Conservation (phyloP, 2,888 invertebrate genomes). For the Criorhina ranunculi region DNA sequence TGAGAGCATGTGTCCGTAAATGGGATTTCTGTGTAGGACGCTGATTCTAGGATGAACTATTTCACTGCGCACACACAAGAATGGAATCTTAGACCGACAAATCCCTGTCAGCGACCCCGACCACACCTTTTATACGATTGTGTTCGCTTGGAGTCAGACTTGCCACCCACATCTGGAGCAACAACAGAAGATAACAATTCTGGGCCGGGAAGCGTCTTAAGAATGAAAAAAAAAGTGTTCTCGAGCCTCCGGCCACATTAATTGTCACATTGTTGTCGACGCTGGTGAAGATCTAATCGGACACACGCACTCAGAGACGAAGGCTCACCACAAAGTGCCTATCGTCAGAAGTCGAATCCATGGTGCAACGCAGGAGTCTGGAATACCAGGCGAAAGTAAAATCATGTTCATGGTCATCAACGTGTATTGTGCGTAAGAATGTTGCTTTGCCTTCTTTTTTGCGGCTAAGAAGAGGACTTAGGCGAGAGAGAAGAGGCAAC, state of each 20-base stretch:
- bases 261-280: constrained; percentile 69
- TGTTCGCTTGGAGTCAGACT: constrained; percentile 18
- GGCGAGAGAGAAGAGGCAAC: constrained; percentile 5
- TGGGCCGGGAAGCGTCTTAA: background rate
- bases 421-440: constrained; percentile 27
- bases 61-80: constrained; percentile 16
- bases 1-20: constrained; percentile 33
- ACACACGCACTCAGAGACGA: constrained; percentile 31
- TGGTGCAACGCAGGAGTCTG: background rate
- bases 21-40: constrained; percentile 66
- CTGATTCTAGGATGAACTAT: constrained; percentile 54
- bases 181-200: constrained; percentile 6
- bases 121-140: constrained; percentile 49
- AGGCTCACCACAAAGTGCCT: constrained; percentile 7
- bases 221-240: constrained; percentile 15
- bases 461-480: constrained; percentile 35
- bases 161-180: constrained; percentile 52
- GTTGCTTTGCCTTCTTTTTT: constrained; percentile 14
- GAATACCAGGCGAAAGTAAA: constrained; percentile 63
- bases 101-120: constrained; percentile 31
- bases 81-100: background rate
- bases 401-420: constrained; percentile 68
- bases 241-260: constrained; percentile 46
- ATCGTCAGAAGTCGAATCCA: constrained; percentile 19
- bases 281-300: constrained; percentile 59